Base-by-base conservation (phyloP, 1,140 invertebrate genomes). In the Drosophila kohkoa region DNA sequence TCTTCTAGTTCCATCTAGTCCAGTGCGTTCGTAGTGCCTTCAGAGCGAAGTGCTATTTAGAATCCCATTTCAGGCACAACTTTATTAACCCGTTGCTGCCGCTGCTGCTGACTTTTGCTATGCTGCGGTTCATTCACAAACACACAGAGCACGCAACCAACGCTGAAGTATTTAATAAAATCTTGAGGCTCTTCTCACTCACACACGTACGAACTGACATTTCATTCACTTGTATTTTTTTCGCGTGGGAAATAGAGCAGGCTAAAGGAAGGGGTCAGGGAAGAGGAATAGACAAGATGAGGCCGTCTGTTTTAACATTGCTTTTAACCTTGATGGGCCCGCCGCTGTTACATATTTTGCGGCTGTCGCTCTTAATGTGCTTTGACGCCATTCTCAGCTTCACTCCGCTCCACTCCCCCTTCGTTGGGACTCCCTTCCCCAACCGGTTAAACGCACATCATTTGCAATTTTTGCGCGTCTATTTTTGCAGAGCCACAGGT, bases 381-480 rank as follows among this genome's bases (percentile, higher is more conserved):
- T 55, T 72, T 71, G 76, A 65, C 63, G 66, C 55, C 55, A 54
- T 25, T 57, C 6, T 41, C 60, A 25, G 25, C 51, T 28, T 57
- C 46, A 25, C 6, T 15, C 25, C 16, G 1, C 10, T 10, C 32
- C 3, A n/a, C 41, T 41, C 5, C 4, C 13, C 25, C 5, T 45
- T 32, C 32, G 32, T 7, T 8, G 32, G 20, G 20, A 32, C 49
- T 51, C 20, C 67, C 65, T 70, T 77, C 72, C 20, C 20, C 3
- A 25, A 25, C 20, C 20, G 20, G 20, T 25, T 71, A 67, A 85
- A 60, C 81, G 78, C 67, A 71, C 78, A 85, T 81, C 80, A 85
- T 83, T 85, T 76, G 79, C 79, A 78, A 87, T 81, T 81, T 72
- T 16, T 65, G 59, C 52, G 69, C 70, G 71, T 68, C 63, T 74